These are phyloP conservation scores for Helicolenus hilgendorfi DNA, from an alignment of 2,797 vertebrate genomes.

Conservation along the genomic window DNA sequence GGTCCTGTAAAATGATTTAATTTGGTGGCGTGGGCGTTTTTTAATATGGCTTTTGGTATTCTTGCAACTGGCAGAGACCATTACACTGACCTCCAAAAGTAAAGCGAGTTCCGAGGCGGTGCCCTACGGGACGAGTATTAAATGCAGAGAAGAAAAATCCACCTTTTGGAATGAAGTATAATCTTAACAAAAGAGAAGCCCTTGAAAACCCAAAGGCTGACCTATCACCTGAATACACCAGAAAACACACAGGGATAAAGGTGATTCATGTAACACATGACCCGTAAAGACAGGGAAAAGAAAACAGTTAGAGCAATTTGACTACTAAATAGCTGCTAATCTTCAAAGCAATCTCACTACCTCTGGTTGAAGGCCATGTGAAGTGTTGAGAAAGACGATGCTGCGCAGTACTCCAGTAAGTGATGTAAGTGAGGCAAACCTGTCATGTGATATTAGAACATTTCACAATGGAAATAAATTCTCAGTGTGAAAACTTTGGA, in stretches of 20 bases:
- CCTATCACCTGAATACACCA: not conserved
- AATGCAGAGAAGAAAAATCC: not conserved
- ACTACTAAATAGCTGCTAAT: constrained; percentile 5
- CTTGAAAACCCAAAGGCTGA: not conserved
- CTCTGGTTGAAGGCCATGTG: constrained; percentile 28
- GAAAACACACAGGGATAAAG: not conserved
- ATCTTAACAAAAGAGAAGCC: not conserved
- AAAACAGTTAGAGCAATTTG: not conserved
- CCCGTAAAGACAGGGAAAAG: not conserved
- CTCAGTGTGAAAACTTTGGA: not conserved
- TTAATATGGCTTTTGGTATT: not conserved
- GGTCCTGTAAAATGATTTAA: not conserved
- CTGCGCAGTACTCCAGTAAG: not conserved
- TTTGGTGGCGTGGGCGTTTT: not conserved
- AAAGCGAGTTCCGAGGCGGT: not conserved
- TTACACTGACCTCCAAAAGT: not conserved
- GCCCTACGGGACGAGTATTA: not conserved
- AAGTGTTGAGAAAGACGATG: not conserved
- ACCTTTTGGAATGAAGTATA: not conserved
- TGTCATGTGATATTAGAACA: not conserved
- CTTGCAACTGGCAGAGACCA: not conserved
- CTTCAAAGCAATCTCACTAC: not conserved
- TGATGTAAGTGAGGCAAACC: not conserved
- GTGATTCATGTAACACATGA: not conserved
- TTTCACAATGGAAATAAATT: not conserved